A percentile compares a stretch with the other conserved stretches of the same genome.
phyloP scores from a whole-genome alignment of 2,797 vertebrate species.

The Ctenochaetus hawaiiensis region DNA sequence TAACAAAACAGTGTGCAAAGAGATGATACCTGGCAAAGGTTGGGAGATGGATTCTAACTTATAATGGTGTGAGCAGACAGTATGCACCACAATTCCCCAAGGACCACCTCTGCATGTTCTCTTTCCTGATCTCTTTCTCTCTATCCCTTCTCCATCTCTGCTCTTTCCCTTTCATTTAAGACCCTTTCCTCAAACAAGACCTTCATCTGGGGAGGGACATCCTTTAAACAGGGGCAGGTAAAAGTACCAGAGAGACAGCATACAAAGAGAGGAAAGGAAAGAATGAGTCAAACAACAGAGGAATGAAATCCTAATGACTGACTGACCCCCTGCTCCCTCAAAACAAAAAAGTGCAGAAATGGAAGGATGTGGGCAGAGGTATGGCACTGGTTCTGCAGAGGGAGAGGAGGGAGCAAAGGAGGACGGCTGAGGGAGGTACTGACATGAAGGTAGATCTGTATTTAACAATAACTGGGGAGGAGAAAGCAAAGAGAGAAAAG shows the following conservation, averaged over 20 bases:
- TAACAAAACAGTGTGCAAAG: conserved; percentile 34
- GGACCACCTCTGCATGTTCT: conserved; percentile 41
- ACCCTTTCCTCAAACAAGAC: conserved; percentile 53
- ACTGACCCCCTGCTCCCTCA: conserved; percentile 40
- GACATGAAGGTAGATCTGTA: conserved; percentile 31
- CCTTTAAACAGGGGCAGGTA: conserved; percentile 52
- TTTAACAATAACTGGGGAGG: conserved; percentile 48
- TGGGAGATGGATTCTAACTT: conserved; percentile 36
- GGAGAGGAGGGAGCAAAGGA: conserved; percentile 32
- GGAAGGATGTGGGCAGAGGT: conserved; percentile 60
- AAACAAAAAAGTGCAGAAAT: conserved; percentile 62
- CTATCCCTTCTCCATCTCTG: conserved; percentile 9
- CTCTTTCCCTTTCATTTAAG: conserved; percentile 56
- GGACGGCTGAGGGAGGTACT: conserved; percentile 28
- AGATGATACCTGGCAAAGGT: conserved; percentile 27
- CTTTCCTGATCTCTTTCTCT: conserved; percentile 48
- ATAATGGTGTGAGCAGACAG: conserved; percentile 62
- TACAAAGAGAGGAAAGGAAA: conserved; percentile 57
- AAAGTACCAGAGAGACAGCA: conserved; percentile 44
- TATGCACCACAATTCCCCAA: conserved; percentile 36
- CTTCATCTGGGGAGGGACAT: conserved; percentile 42
- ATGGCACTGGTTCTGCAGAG: conserved; percentile 41
- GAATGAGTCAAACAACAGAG: conserved; percentile 53
- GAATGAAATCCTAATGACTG: conserved; percentile 73
- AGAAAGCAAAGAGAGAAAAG: conserved; percentile 20